phyloP scores from a whole-genome alignment of 2,113 vertebrate genomes.

The Rhodinocichla rosea region DNA sequence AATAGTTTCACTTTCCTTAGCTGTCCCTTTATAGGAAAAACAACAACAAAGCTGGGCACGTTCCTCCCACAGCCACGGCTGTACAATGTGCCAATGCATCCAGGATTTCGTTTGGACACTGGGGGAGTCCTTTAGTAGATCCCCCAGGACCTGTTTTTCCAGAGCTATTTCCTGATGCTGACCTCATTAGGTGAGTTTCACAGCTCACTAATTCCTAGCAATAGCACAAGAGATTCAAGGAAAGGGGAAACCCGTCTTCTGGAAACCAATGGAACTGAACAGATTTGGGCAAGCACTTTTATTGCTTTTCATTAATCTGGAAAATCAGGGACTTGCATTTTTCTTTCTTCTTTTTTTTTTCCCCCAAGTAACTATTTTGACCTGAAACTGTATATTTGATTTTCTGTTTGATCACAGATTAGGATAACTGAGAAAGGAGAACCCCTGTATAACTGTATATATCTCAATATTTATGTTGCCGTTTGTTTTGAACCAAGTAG shows the following conservation, averaged over 20 bases:
- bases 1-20: constrained; percentile 70
- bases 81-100: constrained; percentile 45
- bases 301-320: constrained; percentile 44
- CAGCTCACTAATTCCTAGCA: constrained; percentile 65
- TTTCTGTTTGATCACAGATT: background rate
- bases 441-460: background rate
- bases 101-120: constrained; percentile 38
- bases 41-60: constrained; percentile 22
- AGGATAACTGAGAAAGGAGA: background rate
- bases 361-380: background rate
- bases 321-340: background rate
- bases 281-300: constrained; percentile 37
- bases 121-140: constrained; percentile 39
- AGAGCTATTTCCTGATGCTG: constrained; percentile 61
- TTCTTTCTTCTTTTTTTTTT: background rate
- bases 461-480: background rate
- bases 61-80: background rate
- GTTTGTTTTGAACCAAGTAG: background rate
- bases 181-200: constrained; percentile 69
- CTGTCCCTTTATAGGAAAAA: constrained; percentile 65
- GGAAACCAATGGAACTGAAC: constrained; percentile 28
- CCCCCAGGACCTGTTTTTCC: constrained; percentile 28
- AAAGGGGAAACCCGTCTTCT: constrained; percentile 34
- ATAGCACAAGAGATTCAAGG: constrained; percentile 8
- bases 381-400: background rate